Percentiles rank a stretch among this genome's conserved stretches.
These are phyloP conservation scores for Montipora capricornis DNA, from an alignment of 64 coral and sea anemone species.

Conservation along the genomic window DNA sequence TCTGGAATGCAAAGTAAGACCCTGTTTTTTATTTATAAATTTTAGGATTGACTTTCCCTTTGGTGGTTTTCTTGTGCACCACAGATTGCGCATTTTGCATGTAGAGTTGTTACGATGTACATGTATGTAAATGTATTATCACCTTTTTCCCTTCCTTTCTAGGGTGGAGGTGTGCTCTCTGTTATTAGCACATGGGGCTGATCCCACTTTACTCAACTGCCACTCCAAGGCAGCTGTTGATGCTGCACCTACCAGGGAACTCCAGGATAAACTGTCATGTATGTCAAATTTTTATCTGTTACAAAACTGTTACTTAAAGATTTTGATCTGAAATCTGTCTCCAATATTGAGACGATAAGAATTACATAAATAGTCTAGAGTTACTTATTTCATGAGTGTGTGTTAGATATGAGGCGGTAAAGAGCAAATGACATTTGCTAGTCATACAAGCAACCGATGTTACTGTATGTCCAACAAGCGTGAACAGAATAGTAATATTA, in stretches of 20 bases:
- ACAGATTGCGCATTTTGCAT: too few relatives aligned
- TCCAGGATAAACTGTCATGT: slow-evolving; percentile 94
- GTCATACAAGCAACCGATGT: too few relatives aligned
- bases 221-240: slow-evolving; percentile 98
- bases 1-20: background rate
- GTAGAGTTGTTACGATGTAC: too few relatives aligned
- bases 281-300: background rate
- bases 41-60: background rate
- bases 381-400: too few relatives aligned
- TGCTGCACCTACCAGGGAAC: slow-evolving; percentile 93
- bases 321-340: too few relatives aligned
- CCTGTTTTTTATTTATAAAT: background rate
- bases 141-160: background rate
- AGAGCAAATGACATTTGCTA: too few relatives aligned
- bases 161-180: slow-evolving; percentile 97
- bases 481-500: too few relatives aligned
- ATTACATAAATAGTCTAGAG: too few relatives aligned
- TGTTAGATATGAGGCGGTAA: too few relatives aligned
- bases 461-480: too few relatives aligned
- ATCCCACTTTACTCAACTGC: slow-evolving; percentile 95
- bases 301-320: too few relatives aligned
- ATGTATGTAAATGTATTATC: background rate
- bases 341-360: too few relatives aligned
- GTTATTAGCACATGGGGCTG: slow-evolving; percentile 93
- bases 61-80: background rate